Conservation (phyloP, 2,888 invertebrate genomes). For the Anticlea derivata region DNA sequence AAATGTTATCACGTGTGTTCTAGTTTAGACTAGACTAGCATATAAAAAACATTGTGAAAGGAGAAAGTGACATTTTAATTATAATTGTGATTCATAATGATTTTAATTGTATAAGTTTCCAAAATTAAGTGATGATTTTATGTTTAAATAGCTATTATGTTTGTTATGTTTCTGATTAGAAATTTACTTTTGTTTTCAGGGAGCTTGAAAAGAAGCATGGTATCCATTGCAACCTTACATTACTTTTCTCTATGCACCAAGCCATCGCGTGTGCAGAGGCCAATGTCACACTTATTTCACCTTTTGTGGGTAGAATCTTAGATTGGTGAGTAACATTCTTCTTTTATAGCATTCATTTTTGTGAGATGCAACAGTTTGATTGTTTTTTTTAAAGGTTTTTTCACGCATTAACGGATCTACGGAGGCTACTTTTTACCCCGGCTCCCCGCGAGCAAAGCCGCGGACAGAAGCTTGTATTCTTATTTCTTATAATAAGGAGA, state of each 20-base stretch:
- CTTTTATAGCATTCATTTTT: too few relatives aligned
- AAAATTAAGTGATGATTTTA: not conserved
- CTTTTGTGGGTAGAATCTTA: constrained; percentile 98
- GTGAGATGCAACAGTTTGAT: too few relatives aligned
- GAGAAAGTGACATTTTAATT: not conserved
- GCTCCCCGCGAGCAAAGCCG: too few relatives aligned
- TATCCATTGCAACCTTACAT: constrained; percentile 98
- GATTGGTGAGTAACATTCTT: constrained; percentile 91
- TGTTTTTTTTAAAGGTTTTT: too few relatives aligned
- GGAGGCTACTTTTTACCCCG: too few relatives aligned
- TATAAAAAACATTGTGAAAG: not conserved
- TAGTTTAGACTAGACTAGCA: too few relatives aligned
- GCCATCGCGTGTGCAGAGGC: constrained; percentile 99
- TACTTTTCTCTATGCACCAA: constrained; percentile 97
- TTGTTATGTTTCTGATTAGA: not conserved
- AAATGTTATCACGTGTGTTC: too few relatives aligned
- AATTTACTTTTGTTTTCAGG: constrained; percentile 72
- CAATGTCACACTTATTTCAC: constrained; percentile 98
- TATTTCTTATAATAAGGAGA: too few relatives aligned
- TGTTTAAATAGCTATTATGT: too few relatives aligned
- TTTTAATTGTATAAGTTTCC: not conserved
- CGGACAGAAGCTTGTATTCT: too few relatives aligned
- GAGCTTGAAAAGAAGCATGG: constrained; percentile 95
- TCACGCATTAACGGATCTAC: too few relatives aligned
- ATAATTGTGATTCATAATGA: not conserved